Conservation (phyloP, 2,113 vertebrate genomes). For the Gymnarchus niloticus region DNA sequence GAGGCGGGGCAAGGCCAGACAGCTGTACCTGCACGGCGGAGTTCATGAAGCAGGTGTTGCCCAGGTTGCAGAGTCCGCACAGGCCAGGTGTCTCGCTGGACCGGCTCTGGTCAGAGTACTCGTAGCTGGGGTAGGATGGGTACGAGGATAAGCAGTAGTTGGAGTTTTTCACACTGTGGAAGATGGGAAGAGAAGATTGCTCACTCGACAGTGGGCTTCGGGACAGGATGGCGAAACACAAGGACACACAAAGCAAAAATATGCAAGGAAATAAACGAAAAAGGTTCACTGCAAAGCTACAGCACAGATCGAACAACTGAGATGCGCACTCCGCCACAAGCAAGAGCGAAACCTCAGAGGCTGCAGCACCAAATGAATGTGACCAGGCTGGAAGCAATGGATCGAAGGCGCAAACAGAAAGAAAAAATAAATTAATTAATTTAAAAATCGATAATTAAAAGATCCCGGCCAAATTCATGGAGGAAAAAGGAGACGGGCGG, state of each 20-base stretch:
- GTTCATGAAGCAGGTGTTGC: constrained; percentile 99
- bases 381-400: background rate
- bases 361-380: background rate
- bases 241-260: background rate
- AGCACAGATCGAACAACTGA: background rate
- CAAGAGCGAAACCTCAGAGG: background rate
- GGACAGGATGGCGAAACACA: background rate
- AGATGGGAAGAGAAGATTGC: constrained; percentile 19
- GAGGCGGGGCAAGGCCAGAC: background rate
- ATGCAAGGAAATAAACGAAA: background rate
- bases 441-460: background rate
- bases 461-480: background rate
- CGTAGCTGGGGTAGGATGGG: constrained; percentile 87
- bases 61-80: constrained; percentile 95
- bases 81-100: constrained; percentile 87
- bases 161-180: constrained; percentile 90
- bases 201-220: background rate
- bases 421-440: background rate
- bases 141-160: constrained; percentile 93
- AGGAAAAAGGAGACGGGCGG: background rate
- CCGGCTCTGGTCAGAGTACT: constrained; percentile 88
- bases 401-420: background rate
- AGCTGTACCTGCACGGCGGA: constrained; percentile 92
- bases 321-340: background rate
- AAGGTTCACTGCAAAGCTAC: background rate